Percentiles rank a stretch among this genome's conserved stretches.
These are phyloP conservation scores for Alfaro cultratus DNA, from an alignment of 2,797 vertebrate species.

Conservation along the genomic window DNA sequence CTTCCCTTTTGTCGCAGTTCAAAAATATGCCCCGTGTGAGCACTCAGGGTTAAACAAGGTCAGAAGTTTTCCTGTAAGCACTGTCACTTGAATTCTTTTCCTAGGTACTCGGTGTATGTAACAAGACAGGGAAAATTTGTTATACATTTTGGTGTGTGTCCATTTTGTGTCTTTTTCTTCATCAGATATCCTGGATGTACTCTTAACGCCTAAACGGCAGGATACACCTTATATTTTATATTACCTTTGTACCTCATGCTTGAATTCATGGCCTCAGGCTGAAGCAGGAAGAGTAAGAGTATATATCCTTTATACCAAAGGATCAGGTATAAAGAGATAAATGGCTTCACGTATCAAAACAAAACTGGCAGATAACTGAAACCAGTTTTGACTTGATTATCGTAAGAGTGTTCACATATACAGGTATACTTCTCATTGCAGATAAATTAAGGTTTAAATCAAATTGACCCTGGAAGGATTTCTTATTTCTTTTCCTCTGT, in stretches of 20 bases:
- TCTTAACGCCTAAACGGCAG: constrained; percentile 20
- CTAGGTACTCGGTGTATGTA: constrained; percentile 61
- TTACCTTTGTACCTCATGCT: constrained; percentile 19
- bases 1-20: constrained; percentile 71
- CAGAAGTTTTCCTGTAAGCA: constrained; percentile 52
- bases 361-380: constrained; percentile 26
- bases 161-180: constrained; percentile 16
- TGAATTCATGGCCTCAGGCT: constrained; percentile 33
- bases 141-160: constrained; percentile 7
- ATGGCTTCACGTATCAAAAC: constrained; percentile 39
- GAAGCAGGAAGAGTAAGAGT: constrained; percentile 7
- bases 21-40: constrained; percentile 61
- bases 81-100: constrained; percentile 42
- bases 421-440: constrained; percentile 30
- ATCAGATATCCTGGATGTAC: constrained; percentile 19
- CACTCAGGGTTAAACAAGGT: constrained; percentile 76
- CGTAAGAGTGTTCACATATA: constrained; percentile 17
- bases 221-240: constrained; percentile 17
- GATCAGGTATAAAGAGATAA: constrained; percentile 27
- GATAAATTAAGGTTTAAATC: constrained; percentile 6
- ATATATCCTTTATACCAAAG: too few relatives aligned
- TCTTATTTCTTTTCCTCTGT: not conserved
- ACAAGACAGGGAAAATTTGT: constrained; percentile 28
- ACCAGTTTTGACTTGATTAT: constrained; percentile 20
- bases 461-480: not conserved